Evolutionary conservation across 53 echinoderm and acorn worm species (phyloP).

Genomic region (Mesocentrotus franciscanus): DNA sequence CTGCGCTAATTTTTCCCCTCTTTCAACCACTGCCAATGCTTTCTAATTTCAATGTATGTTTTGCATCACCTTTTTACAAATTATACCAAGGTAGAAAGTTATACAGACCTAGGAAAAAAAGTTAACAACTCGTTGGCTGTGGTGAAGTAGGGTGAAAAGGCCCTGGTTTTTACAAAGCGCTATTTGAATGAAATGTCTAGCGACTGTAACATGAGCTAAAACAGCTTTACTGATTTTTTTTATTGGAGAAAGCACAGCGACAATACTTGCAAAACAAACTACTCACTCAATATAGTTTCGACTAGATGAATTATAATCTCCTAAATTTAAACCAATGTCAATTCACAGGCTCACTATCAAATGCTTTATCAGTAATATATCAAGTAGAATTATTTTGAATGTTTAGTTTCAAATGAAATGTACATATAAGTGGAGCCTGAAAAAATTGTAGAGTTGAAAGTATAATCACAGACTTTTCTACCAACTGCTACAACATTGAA

Average conservation of each 20-base stretch:
- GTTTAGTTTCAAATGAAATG: background rate
- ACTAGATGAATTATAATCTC: background rate
- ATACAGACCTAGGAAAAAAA: background rate
- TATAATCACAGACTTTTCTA: background rate
- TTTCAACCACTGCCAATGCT: conserved; percentile 27
- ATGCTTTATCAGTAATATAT: background rate
- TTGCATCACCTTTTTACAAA: conserved; percentile 50
- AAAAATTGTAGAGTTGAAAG: background rate
- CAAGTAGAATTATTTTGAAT: background rate
- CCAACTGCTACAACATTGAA: background rate
- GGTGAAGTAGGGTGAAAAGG: conserved; percentile 8
- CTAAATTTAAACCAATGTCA: background rate
- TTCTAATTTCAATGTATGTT: conserved; percentile 61
- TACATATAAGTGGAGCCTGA: background rate
- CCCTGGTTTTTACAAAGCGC: background rate
- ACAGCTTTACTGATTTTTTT: conserved; percentile 42
- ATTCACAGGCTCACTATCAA: background rate
- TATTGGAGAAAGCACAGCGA: background rate
- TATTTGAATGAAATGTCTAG: conserved; percentile 42
- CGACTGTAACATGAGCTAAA: conserved; percentile 53
- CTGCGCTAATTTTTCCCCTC: conserved; percentile 46
- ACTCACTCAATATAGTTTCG: background rate
- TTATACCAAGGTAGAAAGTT: conserved; percentile 1
- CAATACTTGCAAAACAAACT: conserved; percentile 34
- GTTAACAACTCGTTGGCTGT: background rate